Conservation (phyloP, 2,797 vertebrate genomes). For the Chlorospingus flavigularis region DNA sequence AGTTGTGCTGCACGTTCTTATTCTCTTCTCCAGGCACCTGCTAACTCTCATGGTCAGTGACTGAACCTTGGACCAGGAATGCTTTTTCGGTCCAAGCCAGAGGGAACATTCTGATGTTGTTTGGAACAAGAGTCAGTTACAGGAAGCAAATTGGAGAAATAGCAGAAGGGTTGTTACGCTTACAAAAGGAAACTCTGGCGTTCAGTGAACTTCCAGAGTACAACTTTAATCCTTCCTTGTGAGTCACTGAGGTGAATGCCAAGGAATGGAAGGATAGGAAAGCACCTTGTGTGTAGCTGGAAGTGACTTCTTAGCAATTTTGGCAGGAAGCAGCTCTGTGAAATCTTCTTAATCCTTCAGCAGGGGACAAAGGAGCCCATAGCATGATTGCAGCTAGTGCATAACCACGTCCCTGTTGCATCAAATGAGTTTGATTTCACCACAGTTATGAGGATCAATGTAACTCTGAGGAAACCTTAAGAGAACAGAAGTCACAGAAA, state of each 20-base stretch:
- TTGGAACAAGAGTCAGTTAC: not conserved
- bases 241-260: constrained; percentile 24
- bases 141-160: not conserved
- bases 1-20: not conserved
- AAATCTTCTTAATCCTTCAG: not conserved
- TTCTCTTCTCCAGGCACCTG: not conserved
- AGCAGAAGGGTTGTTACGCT: not conserved
- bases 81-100: not conserved
- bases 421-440: not conserved
- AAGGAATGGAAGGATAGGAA: not conserved
- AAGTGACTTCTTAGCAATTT: not conserved
- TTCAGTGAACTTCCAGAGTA: not conserved
- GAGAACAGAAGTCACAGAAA: not conserved
- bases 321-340: not conserved
- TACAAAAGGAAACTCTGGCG: not conserved
- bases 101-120: not conserved
- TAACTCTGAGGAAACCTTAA: not conserved
- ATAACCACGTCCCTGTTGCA: not conserved
- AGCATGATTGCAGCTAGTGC: not conserved
- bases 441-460: not conserved
- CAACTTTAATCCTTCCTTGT: not conserved
- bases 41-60: not conserved
- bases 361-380: not conserved
- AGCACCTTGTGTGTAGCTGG: not conserved
- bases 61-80: not conserved